phyloP scores from a whole-genome alignment of 1,140 invertebrate genomes.

The Grapholita molesta region DNA sequence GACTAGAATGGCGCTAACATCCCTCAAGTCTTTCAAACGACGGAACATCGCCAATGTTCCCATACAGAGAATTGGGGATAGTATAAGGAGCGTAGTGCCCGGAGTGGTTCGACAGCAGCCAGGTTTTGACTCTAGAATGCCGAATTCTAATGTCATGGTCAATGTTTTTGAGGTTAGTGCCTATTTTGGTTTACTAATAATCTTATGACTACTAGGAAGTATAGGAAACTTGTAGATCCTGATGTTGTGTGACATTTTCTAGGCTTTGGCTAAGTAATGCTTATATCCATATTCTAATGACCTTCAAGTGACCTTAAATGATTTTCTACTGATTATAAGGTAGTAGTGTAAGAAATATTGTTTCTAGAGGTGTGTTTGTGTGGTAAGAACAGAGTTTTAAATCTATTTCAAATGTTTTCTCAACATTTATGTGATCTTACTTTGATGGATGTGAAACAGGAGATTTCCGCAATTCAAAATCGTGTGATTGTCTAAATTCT shows the following conservation, averaged over 20 bases:
- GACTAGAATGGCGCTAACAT: conserved; percentile 85
- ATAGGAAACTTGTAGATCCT: background rate
- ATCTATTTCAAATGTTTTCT: no score
- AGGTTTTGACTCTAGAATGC: conserved; percentile 43
- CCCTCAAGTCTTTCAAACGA: conserved; percentile 81
- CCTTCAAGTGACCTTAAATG: background rate
- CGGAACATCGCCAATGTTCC: conserved; percentile 71
- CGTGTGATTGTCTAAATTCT: no score
- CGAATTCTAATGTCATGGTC: conserved; percentile 67
- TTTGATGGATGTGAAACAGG: no score
- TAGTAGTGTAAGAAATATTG: no score
- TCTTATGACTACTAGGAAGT: background rate
- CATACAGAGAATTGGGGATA: conserved; percentile 69
- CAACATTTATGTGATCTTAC: no score
- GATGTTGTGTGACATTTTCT: no score
- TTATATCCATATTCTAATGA: no score
- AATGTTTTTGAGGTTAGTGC: conserved; percentile 70
- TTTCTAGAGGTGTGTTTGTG: no score
- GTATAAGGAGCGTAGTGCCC: conserved; percentile 50
- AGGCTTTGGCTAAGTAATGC: no score
- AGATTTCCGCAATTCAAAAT: no score
- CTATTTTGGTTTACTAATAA: background rate
- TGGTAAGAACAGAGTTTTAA: no score
- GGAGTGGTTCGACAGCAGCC: conserved; percentile 63
- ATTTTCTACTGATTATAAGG: no score